phyloP scores from a whole-genome alignment of 1,140 invertebrate species.

The Formica exsecta region DNA sequence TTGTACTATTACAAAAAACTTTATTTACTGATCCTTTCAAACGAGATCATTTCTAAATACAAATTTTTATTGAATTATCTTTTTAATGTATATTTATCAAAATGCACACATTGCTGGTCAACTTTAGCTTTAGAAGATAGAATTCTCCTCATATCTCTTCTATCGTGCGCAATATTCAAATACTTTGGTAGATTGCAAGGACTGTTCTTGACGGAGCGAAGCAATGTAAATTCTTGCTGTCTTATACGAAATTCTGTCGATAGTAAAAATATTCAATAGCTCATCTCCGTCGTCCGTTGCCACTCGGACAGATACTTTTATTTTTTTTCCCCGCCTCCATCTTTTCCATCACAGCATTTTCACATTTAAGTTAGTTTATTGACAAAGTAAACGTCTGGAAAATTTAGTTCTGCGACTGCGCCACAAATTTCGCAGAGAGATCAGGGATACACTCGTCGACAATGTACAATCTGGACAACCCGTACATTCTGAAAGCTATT shows the following conservation, averaged over 20 bases:
- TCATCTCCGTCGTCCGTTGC: background rate
- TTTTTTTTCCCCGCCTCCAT: background rate
- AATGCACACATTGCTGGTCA: background rate
- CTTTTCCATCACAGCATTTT: background rate
- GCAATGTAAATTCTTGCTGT: constrained; percentile 56
- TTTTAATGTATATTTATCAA: background rate
- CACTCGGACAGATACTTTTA: background rate
- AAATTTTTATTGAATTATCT: background rate
- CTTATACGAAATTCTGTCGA: constrained; percentile 14
- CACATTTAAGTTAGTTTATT: constrained; percentile 28
- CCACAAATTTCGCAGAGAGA: background rate
- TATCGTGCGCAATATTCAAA: constrained; percentile 3
- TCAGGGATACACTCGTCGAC: background rate
- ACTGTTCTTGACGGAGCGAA: background rate
- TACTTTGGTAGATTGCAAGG: constrained; percentile 17
- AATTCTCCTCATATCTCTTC: background rate
- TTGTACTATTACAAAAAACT: background rate
- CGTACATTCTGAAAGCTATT: constrained; percentile 1
- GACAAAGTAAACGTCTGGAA: constrained; percentile 7
- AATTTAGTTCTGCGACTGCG: constrained; percentile 16
- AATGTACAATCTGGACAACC: too few relatives aligned
- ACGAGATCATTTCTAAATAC: too few relatives aligned
- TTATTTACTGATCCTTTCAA: background rate
- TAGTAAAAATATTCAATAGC: constrained; percentile 21
- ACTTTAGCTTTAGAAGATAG: background rate